Percentiles rank a stretch among this genome's conserved stretches.
Conservation (phyloP, 2,888 invertebrate genomes). For the Hesperia comma region DNA sequence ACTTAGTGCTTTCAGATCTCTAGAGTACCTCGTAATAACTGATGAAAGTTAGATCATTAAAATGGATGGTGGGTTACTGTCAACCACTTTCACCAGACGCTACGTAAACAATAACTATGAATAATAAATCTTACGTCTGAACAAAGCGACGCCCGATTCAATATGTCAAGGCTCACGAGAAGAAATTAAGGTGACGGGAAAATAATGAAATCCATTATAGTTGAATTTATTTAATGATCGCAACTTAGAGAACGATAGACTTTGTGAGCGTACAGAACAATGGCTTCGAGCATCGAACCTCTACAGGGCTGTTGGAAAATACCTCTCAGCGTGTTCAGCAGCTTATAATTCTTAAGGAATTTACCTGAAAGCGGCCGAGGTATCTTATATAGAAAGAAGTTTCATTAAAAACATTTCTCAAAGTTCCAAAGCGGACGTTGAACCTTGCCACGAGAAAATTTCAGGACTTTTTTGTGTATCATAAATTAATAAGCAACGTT, state of each 20-base stretch:
- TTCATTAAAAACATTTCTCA: conserved; percentile 25
- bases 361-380: conserved; percentile 9
- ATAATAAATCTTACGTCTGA: conserved; percentile 40
- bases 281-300: conserved; percentile 9
- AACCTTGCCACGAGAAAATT: conserved; percentile 12
- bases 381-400: conserved; percentile 16
- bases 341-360: conserved; percentile 6
- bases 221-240: conserved; percentile 14
- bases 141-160: conserved; percentile 16
- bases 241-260: conserved; percentile 9
- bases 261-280: not conserved
- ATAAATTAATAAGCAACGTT: conserved; percentile 16
- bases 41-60: conserved; percentile 52
- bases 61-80: conserved; percentile 49
- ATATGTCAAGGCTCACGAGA: conserved; percentile 28
- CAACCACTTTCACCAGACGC: conserved; percentile 51
- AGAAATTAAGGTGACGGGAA: conserved; percentile 14
- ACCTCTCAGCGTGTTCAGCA: conserved; percentile 3
- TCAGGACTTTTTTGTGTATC: not conserved
- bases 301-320: conserved; percentile 1
- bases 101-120: conserved; percentile 42
- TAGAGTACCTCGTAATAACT: conserved; percentile 36
- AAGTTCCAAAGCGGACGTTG: conserved; percentile 22
- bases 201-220: conserved; percentile 24
- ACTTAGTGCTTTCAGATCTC: conserved; percentile 29